Conservation (phyloP, 2,888 invertebrate species). For the Machimus atricapillus region DNA sequence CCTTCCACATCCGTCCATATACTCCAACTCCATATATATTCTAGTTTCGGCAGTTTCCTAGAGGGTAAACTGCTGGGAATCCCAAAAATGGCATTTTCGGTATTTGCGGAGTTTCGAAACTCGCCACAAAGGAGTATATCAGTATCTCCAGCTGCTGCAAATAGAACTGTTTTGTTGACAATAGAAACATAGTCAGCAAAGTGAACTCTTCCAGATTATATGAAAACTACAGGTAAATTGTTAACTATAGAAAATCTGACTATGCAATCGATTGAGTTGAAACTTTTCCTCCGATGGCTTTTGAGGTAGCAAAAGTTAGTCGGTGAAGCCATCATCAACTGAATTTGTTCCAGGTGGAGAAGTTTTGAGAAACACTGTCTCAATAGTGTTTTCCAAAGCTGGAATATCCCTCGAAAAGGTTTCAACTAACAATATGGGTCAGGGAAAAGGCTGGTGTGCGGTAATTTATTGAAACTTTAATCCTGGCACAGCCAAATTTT, state of each 20-base stretch:
- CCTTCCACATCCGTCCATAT: not conserved
- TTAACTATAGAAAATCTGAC: conserved; percentile 12
- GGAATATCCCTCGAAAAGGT: not conserved
- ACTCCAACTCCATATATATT: not conserved
- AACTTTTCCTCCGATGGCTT: not conserved
- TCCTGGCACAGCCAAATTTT: not conserved
- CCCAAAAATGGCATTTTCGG: conserved; percentile 21
- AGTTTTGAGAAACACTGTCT: not conserved
- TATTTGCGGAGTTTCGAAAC: conserved; percentile 24
- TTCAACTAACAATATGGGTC: not conserved
- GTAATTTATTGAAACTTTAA: not conserved
- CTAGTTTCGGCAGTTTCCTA: not conserved
- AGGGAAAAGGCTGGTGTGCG: not conserved
- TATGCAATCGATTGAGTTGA: not conserved
- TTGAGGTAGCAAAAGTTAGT: not conserved
- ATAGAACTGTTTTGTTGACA: conserved; percentile 18
- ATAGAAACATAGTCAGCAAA: not conserved
- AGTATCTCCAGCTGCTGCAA: not conserved
- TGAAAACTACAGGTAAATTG: conserved; percentile 1
- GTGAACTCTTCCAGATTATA: conserved; percentile 10
- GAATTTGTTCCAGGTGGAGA: not conserved
- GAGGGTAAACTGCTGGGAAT: not conserved
- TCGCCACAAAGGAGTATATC: conserved; percentile 23
- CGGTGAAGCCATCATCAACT: not conserved
- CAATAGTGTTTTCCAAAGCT: not conserved